These are phyloP conservation scores for Pithys albifrons DNA, from an alignment of 2,113 vertebrate species.

Conservation along the genomic window DNA sequence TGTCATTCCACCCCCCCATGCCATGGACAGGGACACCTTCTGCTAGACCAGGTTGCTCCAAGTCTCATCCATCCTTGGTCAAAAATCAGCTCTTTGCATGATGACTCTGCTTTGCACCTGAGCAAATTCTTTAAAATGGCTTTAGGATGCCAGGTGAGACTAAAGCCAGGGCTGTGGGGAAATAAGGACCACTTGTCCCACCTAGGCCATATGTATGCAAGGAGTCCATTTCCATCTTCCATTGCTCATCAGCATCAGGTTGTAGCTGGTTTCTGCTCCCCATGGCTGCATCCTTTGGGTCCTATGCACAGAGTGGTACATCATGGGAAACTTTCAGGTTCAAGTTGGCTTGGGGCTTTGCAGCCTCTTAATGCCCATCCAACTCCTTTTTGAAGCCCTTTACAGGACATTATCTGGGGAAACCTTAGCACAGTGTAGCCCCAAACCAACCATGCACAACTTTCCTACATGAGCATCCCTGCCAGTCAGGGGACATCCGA, in stretches of 20 bases:
- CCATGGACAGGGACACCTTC: neutral
- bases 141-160: neutral
- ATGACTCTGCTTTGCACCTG: neutral
- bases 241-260: neutral
- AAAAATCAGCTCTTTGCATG: neutral
- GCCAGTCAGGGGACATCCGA: neutral
- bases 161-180: neutral
- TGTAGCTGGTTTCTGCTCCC: neutral
- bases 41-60: neutral
- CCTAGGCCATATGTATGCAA: neutral
- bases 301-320: accelerated
- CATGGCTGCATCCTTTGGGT: neutral
- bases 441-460: neutral
- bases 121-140: neutral
- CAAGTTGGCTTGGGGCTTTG: accelerated
- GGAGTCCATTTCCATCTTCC: neutral
- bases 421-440: neutral
- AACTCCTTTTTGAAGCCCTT: neutral
- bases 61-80: neutral
- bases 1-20: neutral
- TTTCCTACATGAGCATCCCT: neutral
- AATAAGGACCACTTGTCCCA: neutral
- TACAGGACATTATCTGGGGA: neutral
- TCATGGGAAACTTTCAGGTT: neutral
- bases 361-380: neutral